These are phyloP conservation scores for Polypterus bichir DNA, from an alignment of 2,113 vertebrate genomes.

Conservation along the genomic window DNA sequence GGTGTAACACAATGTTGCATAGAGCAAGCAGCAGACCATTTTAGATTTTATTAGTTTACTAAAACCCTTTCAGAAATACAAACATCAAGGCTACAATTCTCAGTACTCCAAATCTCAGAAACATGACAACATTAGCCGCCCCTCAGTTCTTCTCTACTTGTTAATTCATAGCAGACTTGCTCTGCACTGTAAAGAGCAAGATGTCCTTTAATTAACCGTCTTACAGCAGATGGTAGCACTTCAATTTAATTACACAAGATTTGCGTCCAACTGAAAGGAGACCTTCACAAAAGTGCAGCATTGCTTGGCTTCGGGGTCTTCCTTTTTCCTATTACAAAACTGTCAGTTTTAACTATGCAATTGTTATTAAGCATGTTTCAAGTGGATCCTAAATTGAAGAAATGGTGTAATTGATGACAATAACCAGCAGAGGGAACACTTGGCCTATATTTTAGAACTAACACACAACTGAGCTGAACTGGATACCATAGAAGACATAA, in stretches of 20 bases:
- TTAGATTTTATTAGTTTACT: too few species aligned
- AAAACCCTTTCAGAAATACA: too few species aligned
- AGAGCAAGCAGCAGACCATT: too few species aligned
- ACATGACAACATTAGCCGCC: too few species aligned
- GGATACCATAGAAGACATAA: too few species aligned
- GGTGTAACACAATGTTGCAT: too few species aligned
- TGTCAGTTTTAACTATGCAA: background rate
- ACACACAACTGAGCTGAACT: background rate
- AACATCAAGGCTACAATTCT: too few species aligned
- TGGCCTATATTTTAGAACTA: background rate
- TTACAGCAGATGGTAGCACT: background rate
- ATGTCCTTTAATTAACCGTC: background rate
- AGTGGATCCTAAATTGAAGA: background rate
- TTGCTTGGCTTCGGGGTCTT: background rate
- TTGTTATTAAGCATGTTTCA: background rate
- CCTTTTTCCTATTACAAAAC: background rate
- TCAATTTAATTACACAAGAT: too few species aligned
- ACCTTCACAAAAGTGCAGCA: background rate
- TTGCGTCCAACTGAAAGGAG: too few species aligned
- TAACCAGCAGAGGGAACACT: background rate
- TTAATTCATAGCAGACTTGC: too few species aligned
- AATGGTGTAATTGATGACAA: background rate
- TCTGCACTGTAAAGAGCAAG: background rate
- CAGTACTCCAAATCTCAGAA: too few species aligned
- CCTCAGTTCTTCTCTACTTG: too few species aligned